A percentile compares a stretch with the other conserved stretches of the same genome.
These are phyloP conservation scores for Phaetusa simplex DNA, from an alignment of 2,113 vertebrate genomes.

Conservation along the genomic window DNA sequence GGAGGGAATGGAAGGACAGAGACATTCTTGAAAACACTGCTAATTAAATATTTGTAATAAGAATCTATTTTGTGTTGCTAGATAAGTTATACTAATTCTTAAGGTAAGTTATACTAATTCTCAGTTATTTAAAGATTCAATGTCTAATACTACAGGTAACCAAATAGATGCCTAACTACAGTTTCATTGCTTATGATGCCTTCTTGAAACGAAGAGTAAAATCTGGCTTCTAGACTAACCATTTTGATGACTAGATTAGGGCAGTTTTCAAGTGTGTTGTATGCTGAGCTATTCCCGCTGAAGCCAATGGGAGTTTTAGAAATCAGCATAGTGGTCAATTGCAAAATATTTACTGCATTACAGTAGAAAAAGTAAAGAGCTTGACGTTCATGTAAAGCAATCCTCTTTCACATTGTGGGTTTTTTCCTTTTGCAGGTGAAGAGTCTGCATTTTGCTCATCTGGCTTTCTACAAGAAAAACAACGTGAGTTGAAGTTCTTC, in stretches of 20 bases:
- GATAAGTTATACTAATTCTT: not conserved
- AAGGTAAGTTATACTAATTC: not conserved
- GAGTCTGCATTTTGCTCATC: slow-evolving; percentile 58
- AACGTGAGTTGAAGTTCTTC: slow-evolving; percentile 65
- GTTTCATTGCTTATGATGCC: not conserved
- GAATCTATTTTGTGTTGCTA: not conserved
- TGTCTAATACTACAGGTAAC: not conserved
- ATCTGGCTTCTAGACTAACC: not conserved
- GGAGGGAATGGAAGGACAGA: not conserved
- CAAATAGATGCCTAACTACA: not conserved
- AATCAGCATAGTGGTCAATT: not conserved
- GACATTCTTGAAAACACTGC: not conserved
- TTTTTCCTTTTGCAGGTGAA: slow-evolving; percentile 60
- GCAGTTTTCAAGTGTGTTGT: not conserved
- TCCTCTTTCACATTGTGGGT: not conserved
- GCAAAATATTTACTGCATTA: not conserved
- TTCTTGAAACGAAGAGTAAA: not conserved
- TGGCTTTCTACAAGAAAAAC: slow-evolving; percentile 73
- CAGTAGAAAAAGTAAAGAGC: not conserved
- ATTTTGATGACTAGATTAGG: not conserved
- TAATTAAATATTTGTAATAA: not conserved
- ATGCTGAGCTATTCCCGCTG: not conserved
- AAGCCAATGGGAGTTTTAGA: not conserved
- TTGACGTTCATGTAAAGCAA: not conserved
- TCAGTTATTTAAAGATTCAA: not conserved